Percentiles rank a stretch among this genome's conserved stretches.
Evolutionary conservation across 2,113 vertebrate genomes (phyloP).

Genomic region (Cochlearius cochlearius): DNA sequence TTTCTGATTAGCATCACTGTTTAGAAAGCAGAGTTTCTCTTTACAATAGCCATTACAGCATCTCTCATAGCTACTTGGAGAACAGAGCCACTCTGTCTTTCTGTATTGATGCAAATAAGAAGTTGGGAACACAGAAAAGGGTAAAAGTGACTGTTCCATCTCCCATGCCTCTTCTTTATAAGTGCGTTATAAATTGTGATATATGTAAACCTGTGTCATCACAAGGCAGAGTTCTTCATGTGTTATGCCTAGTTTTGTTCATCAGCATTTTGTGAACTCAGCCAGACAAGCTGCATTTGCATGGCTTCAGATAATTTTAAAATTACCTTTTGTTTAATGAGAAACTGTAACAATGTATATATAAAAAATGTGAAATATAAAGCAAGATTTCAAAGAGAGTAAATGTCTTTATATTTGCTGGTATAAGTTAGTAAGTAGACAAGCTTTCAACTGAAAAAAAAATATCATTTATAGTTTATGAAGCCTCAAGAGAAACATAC

Average conservation of each 20-base stretch:
- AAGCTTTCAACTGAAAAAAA: not conserved
- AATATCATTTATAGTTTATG: not conserved
- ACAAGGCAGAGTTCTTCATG: not conserved
- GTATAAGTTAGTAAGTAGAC: not conserved
- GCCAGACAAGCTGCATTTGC: not conserved
- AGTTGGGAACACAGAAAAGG: not conserved
- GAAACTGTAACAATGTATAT: not conserved
- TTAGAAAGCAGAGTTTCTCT: not conserved
- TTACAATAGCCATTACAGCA: not conserved
- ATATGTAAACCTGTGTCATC: not conserved
- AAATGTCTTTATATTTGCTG: not conserved
- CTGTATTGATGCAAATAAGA: not conserved
- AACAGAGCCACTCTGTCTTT: not conserved
- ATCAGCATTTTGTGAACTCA: not conserved
- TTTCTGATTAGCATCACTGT: not conserved
- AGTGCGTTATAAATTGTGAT: not conserved
- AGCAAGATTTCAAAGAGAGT: not conserved
- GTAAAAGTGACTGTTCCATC: not conserved
- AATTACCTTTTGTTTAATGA: not conserved
- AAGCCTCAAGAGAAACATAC: not conserved
- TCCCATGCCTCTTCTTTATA: not conserved
- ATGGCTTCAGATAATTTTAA: not conserved
- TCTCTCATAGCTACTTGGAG: not conserved
- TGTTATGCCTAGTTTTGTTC: not conserved
- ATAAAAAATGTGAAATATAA: not conserved